Evolutionary conservation across 2,797 vertebrate genomes (phyloP).

Genomic region (Pitangus sulphuratus): DNA sequence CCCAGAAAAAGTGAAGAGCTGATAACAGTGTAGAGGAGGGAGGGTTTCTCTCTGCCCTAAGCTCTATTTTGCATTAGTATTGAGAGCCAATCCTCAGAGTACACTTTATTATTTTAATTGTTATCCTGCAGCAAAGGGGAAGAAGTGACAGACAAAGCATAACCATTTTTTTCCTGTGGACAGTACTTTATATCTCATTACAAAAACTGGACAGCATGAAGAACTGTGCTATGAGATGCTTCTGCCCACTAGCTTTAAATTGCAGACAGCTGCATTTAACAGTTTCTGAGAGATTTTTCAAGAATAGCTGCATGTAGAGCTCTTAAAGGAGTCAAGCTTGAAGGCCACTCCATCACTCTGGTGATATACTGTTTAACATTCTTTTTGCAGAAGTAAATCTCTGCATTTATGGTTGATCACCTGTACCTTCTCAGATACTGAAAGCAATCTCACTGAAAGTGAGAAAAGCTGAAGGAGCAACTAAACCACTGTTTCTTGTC

Average conservation of each 20-base stretch:
- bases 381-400: neutral
- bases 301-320: neutral
- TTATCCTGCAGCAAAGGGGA: neutral
- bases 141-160: neutral
- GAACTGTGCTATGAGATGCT: neutral
- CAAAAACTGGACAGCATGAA: neutral
- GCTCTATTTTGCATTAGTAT: rapidly evolving
- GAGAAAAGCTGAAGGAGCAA: neutral
- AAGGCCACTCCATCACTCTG: neutral
- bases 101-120: neutral
- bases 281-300: neutral
- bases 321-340: neutral
- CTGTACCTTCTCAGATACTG: neutral
- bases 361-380: neutral
- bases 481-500: neutral
- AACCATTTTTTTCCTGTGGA: neutral
- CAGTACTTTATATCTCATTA: neutral
- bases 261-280: neutral
- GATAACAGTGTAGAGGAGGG: neutral
- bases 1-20: neutral
- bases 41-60: neutral
- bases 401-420: neutral
- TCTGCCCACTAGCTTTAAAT: neutral
- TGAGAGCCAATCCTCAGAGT: neutral
- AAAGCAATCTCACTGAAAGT: neutral